These are phyloP conservation scores for Passer domesticus DNA, from an alignment of 2,113 vertebrate genomes.

Conservation along the genomic window DNA sequence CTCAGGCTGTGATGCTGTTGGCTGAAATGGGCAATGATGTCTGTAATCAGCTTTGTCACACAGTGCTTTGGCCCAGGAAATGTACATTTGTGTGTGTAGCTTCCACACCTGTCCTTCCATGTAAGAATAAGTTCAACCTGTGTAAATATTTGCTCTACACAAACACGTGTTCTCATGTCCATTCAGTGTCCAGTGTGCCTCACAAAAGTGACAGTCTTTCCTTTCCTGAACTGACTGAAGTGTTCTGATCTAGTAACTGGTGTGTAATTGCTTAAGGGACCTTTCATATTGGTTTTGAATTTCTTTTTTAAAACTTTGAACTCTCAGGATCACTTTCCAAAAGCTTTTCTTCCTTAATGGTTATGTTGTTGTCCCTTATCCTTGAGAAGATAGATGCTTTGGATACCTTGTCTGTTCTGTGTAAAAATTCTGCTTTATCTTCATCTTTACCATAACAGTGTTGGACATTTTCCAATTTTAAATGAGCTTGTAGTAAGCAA, in stretches of 20 bases:
- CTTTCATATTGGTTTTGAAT: background rate
- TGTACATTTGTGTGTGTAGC: background rate
- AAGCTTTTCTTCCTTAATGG: background rate
- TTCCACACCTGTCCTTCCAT: background rate
- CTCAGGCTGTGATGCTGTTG: background rate
- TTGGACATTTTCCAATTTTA: conserved; percentile 1
- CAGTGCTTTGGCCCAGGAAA: background rate
- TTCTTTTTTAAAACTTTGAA: background rate
- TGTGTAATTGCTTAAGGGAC: background rate
- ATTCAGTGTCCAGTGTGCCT: background rate
- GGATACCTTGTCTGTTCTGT: background rate
- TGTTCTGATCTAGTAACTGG: background rate
- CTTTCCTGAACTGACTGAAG: background rate
- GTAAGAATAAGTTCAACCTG: background rate
- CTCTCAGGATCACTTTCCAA: background rate
- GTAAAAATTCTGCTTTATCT: background rate
- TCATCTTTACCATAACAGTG: background rate
- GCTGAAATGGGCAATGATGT: background rate
- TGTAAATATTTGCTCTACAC: background rate
- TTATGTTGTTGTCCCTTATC: background rate
- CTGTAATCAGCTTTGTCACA: background rate
- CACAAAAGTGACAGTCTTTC: background rate
- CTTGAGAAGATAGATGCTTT: background rate
- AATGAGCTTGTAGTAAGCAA: background rate
- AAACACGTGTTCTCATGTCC: background rate